Evolutionary conservation across 1,140 invertebrate genomes (phyloP), one percentile per base, ranked within the genome.

Genomic region (Portunus trituberculatus): DNA sequence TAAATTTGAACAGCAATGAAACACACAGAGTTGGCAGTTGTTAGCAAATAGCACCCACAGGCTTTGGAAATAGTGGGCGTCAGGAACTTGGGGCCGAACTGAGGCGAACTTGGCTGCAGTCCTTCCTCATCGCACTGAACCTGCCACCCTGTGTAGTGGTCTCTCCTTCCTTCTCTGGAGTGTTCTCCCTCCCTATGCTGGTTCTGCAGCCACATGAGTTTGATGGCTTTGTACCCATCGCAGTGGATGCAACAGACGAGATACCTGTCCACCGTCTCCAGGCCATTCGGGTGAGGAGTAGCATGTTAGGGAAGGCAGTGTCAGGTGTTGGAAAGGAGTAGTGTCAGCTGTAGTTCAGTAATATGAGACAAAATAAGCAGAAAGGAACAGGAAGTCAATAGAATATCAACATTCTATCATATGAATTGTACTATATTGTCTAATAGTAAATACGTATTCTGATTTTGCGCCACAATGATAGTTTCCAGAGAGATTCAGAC

Each of bases 91-190:
- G 94, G n/a, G 45, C 90, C 8, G 89, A 95, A 29, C 46, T 95
- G 89, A 91, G 94, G 10, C 94, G 94, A 46, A 91, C 94, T 59
- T 95, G 94, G 94, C 90, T 95, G 31, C 94, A 95, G 29, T 95
- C 94, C 8, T 95, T 95, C 46, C 82, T 95, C 89, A 95, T 95
- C 90, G 94, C 94, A 6, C 20, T 95, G 89, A 91, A 95, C 82
- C 94, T 95, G 28, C 94, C 94, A 20, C 94, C 94, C 16, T 92
- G 67, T 45, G 52, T 96, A 14, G 45, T 96, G 76, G 95, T 96
- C 48, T 94, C 95, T 8, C 95, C 95, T 59, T 96, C 95, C n/a
- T 91, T 93, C 76, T 96, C 95, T 59, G 95, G 95, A n/a, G 93
- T 93, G 28, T 96, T 83, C 83, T 94, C 95, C 4, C 91, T 96